Conservation (phyloP, 1,140 invertebrate species). For the Macrosteles quadrilineatus region DNA sequence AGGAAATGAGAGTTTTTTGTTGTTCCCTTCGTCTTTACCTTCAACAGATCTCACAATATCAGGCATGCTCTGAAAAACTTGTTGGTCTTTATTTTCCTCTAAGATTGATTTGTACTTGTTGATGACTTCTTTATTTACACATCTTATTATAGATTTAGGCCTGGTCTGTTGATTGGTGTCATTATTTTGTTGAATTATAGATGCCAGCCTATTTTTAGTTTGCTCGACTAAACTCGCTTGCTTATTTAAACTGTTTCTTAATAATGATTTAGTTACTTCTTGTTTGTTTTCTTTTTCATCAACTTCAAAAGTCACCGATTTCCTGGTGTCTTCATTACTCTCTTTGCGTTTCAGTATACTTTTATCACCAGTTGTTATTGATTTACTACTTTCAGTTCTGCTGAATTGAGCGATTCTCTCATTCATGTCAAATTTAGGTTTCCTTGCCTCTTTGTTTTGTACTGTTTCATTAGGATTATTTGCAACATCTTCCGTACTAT, state of each 20-base stretch:
- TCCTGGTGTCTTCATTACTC: not conserved
- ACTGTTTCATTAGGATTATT: not conserved
- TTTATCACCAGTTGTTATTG: not conserved
- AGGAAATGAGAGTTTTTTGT: constrained; percentile 3
- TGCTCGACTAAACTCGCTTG: constrained; percentile 1
- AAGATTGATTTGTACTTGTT: not conserved
- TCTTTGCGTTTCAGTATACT: not conserved
- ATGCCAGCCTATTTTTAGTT: constrained; percentile 13
- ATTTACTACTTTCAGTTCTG: not conserved
- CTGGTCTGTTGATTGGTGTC: not conserved
- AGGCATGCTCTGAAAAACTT: not conserved
- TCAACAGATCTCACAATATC: not conserved
- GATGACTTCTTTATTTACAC: not conserved
- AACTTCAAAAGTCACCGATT: not conserved
- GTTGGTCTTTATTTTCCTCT: not conserved
- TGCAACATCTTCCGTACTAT: not conserved
- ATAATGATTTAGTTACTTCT: not conserved
- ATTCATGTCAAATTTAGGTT: not conserved
- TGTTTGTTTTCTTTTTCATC: constrained; percentile 13
- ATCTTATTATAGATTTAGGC: not conserved
- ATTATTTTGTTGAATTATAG: not conserved
- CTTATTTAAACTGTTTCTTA: not conserved
- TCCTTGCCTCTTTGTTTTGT: not conserved
- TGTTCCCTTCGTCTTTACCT: not conserved
- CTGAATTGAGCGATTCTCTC: constrained; percentile 14